Evolutionary conservation across 2,113 vertebrate species (phyloP).

Genomic region (Albula goreensis): DNA sequence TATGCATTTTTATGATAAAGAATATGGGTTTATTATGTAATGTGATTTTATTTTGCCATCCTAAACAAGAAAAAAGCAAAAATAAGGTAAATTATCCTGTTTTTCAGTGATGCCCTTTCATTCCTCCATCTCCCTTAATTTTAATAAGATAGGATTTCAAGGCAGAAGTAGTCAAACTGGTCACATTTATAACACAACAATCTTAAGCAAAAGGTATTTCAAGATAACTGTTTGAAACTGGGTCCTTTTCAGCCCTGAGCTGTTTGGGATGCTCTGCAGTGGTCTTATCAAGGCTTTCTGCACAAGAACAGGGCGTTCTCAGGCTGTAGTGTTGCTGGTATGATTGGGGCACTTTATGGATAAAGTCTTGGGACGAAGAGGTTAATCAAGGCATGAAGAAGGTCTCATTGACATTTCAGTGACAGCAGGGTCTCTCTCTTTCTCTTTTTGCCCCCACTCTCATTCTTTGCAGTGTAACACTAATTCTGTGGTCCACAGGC

Average conservation of each 20-base stretch:
- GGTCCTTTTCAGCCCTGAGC: too few relatives aligned
- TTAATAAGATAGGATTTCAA: neutral
- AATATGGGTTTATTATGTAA: neutral
- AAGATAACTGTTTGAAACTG: too few relatives aligned
- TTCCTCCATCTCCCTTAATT: neutral
- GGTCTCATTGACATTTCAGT: constrained; percentile 64
- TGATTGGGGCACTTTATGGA: neutral
- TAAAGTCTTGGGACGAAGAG: constrained; percentile 41
- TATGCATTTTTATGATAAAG: neutral
- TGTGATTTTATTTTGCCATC: neutral
- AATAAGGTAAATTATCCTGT: neutral
- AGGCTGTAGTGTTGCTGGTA: too few relatives aligned
- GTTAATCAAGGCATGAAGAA: constrained; percentile 69
- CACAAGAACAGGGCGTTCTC: too few relatives aligned
- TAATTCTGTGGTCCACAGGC: neutral
- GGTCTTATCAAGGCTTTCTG: too few relatives aligned
- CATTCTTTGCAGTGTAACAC: constrained; percentile 40
- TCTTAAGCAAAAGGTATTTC: too few relatives aligned
- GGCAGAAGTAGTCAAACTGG: neutral
- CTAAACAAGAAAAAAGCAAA: neutral
- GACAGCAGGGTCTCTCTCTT: constrained; percentile 48
- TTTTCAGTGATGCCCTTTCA: too few relatives aligned
- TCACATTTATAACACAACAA: too few relatives aligned
- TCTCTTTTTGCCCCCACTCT: constrained; percentile 14
- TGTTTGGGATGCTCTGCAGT: neutral